Evolutionary conservation across 2,113 vertebrate genomes (phyloP), one percentile per base, ranked within the genome.

Genomic region (Alligator mississippiensis): DNA sequence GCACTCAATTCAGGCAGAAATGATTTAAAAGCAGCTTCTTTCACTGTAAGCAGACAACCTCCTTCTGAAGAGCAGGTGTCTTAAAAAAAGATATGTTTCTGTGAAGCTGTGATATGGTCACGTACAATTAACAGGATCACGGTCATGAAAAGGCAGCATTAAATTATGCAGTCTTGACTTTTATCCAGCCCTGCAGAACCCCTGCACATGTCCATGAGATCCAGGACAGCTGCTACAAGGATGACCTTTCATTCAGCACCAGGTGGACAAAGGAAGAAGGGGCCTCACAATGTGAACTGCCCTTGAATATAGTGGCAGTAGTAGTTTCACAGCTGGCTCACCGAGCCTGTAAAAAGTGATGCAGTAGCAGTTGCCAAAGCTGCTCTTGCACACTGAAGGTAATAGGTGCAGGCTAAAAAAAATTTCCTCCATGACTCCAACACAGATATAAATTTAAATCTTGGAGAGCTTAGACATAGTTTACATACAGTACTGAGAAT

Each of bases 311-410:
- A 66, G 38, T 61, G 77, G 47, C 61, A 63, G 62, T 24, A 80
- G 66, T 55, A 80, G 55, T 79, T 85, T 92, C 28, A 64, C 28
- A 62, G 11, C 77, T 80, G 82, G 83, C 76, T 91, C 59, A 54
- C 13, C 16, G 76, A 84, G 57, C 6, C 1, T 55, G 38, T 57
- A 10, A 80, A 77, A 38, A 22, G 16, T 77, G 82, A 89, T 24
- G 55, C 1, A 59, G n/a, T 47, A 13, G 16, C 55, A 92, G 66
- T 9, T 54, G 75, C 59, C 92, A 84, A 72, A 89, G 64, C 7
- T 1, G 1, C 17, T 47, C 34, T 85, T 80, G 64, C 24, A 47
- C 59, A 25, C 22, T 70, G 22, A 78, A 54, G 28, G 77, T 17
- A 80, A 55, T 55, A 64, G 60, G 54, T 80, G 30, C 34, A 66